Base-by-base conservation (phyloP, 1,140 invertebrate species). In the Parapsyche elsis region DNA sequence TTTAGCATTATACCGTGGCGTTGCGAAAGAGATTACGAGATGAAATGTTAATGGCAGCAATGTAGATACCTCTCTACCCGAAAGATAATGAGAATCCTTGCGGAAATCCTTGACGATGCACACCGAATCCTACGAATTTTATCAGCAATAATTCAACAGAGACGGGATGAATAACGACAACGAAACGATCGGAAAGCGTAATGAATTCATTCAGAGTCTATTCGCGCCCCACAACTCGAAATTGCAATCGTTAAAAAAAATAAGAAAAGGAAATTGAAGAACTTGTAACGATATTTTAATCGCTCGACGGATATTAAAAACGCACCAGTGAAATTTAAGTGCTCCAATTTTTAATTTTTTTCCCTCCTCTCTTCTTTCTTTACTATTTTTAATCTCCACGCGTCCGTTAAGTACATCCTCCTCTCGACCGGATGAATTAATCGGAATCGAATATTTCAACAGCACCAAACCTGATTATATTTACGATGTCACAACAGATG, bases 141-240 rank as follows among this genome's bases (percentile, higher is more conserved):
- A 12, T 73, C 71, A 24, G 71, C 7, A 73, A 73, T 73, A 73
- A 46, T 73, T 73, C 71, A 73, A 16, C 71, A 73, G 14, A 73
- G 14, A 16, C 5, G 14, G 38, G n/a, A 73, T 73, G 38, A 73
- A 73, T 73, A 46, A 73, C 5, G 38, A 73, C 10, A 19, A 71
- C 26, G 26, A 45, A 23, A 1, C 38, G 38, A 71, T 71, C 14
- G 23, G 7, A 38, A 14, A 38, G 7, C 24, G 14, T 14, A 71
- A 71, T 38, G 71, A 46, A 49, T 45, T 38, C 71, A 38, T 38
- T 21, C 16, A 46, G 19, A 73, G 45, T 73, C 12, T 44, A 19
- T 45, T 14, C 45, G 45, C 45, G 45, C 12, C 45, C 16, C 49
- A 16, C 49, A 1, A 53, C 16, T 53, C 10, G 2, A 12, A 14